Conservation (phyloP, 2,888 invertebrate genomes). For the Alitta virens region DNA sequence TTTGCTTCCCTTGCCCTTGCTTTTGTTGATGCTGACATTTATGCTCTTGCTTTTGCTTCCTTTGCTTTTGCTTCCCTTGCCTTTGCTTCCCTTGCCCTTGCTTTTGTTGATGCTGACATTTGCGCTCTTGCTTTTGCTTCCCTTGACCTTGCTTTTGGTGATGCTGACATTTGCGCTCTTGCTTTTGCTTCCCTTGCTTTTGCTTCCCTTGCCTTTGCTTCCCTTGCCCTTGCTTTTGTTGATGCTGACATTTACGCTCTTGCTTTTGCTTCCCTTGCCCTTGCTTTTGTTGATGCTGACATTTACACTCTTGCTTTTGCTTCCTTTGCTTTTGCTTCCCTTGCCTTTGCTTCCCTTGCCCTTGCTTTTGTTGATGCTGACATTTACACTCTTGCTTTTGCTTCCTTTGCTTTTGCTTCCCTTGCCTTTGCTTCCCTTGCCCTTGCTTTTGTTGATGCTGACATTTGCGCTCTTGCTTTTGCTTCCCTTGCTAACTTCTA, state of each 20-base stretch:
- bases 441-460: too few relatives aligned
- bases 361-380: not conserved
- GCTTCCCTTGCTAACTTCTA: too few relatives aligned
- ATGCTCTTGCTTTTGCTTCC: not conserved
- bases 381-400: not conserved
- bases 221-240: not conserved
- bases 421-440: not conserved
- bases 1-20: not conserved
- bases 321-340: not conserved
- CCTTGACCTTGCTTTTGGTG: not conserved
- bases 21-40: not conserved
- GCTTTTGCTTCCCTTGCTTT: not conserved
- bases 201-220: not conserved
- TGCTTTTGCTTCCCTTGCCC: not conserved
- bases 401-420: not conserved
- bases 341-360: not conserved
- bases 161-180: not conserved
- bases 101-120: not conserved
- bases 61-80: not conserved
- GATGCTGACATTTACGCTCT: not conserved
- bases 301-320: not conserved
- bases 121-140: not conserved
- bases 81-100: not conserved
- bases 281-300: not conserved
- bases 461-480: too few relatives aligned